Base-by-base conservation (phyloP, 2,797 vertebrate species). In the Varecia variegata region DNA sequence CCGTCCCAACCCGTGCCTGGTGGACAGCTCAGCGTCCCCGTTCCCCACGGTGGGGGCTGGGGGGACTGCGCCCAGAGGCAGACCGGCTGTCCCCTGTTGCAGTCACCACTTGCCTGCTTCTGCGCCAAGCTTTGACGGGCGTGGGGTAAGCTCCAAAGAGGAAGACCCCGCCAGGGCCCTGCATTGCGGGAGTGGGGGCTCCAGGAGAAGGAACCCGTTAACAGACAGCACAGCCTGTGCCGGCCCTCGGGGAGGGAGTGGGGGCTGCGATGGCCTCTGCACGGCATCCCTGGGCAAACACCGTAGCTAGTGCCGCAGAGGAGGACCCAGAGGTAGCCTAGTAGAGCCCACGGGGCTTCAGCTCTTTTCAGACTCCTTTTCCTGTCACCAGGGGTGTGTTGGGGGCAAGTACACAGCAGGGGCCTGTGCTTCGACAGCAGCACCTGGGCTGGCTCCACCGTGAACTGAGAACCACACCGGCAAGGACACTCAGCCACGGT, bases 291-390 rank as follows among this genome's bases (percentile, higher is more conserved):
- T 50, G 62, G 54, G 38, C 14, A 47, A 25, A 18, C 45, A n/a
- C 52, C n/a, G 12, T 79, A 23, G 18, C 56, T 68, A 0, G 12
- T 11, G 21, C 43, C 62, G 45, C 56, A 45, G 25, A 62, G 2
- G 25, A 40, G 11, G 25, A 21, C 17, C 20, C 83, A 70, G 52
- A n/a, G 11, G 20, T 38, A 15, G 32, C 62, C 68, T 50, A 17
- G 5, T 5, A 60, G 50, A 60, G 25, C 30, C 68, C 5, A 0
- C 0, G 0, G 10, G 17, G 11, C 20, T 40, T 79, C 11, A 18
- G 0, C 15, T 45, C n/a, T 68, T 30, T 70, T n/a, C 12, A 73
- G 18, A 30, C 7, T 25, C 17, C 4, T 18, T 38, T 76, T 65
- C 30, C 73, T 54, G 32, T 77, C 74, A 54, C 35, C 71, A 89